phyloP scores from a whole-genome alignment of 23 tunicate species.

The Ascidia mentula region DNA sequence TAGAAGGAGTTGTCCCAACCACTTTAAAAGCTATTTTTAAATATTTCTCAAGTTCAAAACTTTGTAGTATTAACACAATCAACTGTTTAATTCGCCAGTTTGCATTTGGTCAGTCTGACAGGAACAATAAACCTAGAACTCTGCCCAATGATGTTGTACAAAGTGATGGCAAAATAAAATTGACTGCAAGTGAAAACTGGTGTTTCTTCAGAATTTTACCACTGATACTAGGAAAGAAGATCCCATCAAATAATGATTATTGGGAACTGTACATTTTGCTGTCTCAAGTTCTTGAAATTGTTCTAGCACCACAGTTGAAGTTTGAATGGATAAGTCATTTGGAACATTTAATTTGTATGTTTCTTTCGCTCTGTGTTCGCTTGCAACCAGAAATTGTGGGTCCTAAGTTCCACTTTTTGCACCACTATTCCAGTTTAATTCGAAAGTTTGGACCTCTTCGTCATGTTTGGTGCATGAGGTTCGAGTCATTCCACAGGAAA shows the following conservation, averaged over 20 bases:
- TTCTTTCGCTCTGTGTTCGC: background rate
- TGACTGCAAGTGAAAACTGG: constrained; percentile 37
- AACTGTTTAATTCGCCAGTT: constrained; percentile 9
- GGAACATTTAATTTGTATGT: background rate
- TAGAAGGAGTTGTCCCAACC: constrained; percentile 20
- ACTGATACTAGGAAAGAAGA: constrained; percentile 1
- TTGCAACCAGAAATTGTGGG: background rate
- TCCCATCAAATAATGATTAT: background rate
- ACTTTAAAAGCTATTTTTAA: constrained; percentile 5
- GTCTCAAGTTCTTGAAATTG: constrained; percentile 17
- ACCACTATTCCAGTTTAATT: constrained; percentile 25
- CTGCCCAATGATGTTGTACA: constrained; percentile 15
- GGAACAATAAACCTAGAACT: constrained; percentile 24
- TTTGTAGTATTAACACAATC: background rate
- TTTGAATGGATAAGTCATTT: background rate
- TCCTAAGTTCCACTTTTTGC: constrained; percentile 34
- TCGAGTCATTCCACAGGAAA: constrained; percentile 31
- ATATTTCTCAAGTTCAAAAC: background rate
- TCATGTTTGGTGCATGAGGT: constrained; percentile 21
- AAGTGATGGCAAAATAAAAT: background rate
- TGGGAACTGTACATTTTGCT: constrained; percentile 33
- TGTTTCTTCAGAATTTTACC: constrained; percentile 24
- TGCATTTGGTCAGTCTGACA: constrained; percentile 13
- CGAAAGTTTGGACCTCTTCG: constrained; percentile 23
- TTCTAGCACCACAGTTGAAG: constrained; percentile 12